Conservation (phyloP, 2,113 vertebrate species). For the Bagarius yarrelli region DNA sequence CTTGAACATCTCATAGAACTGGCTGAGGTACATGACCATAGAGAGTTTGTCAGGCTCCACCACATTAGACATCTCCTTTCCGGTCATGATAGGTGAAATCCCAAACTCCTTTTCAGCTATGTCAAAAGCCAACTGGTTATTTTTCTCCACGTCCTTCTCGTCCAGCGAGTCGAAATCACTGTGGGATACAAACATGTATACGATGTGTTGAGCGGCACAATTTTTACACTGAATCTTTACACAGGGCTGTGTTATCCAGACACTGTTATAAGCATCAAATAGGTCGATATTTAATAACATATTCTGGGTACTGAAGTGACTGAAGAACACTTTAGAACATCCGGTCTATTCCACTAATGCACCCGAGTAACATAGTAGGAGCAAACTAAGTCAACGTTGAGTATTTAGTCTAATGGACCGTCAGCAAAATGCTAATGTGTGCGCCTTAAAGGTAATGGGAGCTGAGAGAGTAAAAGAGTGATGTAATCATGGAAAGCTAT, state of each 20-base stretch:
- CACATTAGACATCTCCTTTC: slow-evolving; percentile 95
- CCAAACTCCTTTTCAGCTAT: slow-evolving; percentile 92
- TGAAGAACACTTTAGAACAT: neutral
- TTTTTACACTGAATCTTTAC: neutral
- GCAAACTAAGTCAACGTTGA: slow-evolving; percentile 15
- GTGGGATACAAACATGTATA: slow-evolving; percentile 25
- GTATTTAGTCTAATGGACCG: slow-evolving; percentile 22
- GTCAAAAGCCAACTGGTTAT: slow-evolving; percentile 93
- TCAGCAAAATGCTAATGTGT: slow-evolving; percentile 25
- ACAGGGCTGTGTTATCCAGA: neutral
- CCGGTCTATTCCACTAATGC: slow-evolving; percentile 2
- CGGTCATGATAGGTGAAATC: slow-evolving; percentile 97
- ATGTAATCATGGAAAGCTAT: neutral
- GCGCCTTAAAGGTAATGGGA: slow-evolving; percentile 29
- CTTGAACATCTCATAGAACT: slow-evolving; percentile 99
- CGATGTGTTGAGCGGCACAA: neutral
- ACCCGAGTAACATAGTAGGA: neutral
- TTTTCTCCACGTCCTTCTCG: slow-evolving; percentile 85
- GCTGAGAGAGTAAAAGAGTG: neutral
- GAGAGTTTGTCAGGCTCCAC: slow-evolving; percentile 95
- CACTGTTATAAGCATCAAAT: neutral
- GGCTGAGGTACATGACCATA: slow-evolving; percentile 99
- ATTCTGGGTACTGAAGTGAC: neutral
- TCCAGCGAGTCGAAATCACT: slow-evolving; percentile 94
- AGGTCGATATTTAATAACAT: neutral